Conservation (phyloP, 2,888 invertebrate species). For the Belgica antarctica region DNA sequence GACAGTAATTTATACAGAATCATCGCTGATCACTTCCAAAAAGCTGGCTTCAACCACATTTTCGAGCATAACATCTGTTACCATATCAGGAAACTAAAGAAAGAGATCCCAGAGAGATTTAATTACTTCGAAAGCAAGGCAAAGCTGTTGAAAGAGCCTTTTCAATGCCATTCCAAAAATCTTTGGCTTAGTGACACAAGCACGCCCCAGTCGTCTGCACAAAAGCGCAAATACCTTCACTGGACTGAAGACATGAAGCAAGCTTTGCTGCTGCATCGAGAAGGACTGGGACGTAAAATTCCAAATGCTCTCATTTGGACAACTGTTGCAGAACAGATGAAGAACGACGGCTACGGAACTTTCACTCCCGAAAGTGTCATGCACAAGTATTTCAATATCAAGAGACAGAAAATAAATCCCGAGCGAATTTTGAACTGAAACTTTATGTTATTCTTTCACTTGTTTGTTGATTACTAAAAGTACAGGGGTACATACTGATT, state of each 20-base stretch:
- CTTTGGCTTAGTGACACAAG: background rate
- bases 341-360: background rate
- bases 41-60: background rate
- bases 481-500: too few relatives aligned
- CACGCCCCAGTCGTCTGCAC: background rate
- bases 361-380: background rate
- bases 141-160: background rate
- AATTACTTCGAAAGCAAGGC: background rate
- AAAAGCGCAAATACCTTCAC: background rate
- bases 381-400: background rate
- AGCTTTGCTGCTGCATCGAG: background rate
- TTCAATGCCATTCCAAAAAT: too few relatives aligned
- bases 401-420: background rate
- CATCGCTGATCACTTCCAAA: background rate
- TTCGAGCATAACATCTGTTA: background rate
- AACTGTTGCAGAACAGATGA: background rate
- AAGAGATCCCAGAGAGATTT: background rate
- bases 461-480: too few relatives aligned
- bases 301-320: background rate
- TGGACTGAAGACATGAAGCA: background rate
- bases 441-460: too few relatives aligned
- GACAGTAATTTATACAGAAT: background rate
- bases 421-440: too few relatives aligned
- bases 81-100: background rate
- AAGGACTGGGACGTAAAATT: background rate